Evolutionary conservation across 2,888 invertebrate genomes (phyloP), one percentile per base, ranked within the genome.

Genomic region (Malacosoma neustria): DNA sequence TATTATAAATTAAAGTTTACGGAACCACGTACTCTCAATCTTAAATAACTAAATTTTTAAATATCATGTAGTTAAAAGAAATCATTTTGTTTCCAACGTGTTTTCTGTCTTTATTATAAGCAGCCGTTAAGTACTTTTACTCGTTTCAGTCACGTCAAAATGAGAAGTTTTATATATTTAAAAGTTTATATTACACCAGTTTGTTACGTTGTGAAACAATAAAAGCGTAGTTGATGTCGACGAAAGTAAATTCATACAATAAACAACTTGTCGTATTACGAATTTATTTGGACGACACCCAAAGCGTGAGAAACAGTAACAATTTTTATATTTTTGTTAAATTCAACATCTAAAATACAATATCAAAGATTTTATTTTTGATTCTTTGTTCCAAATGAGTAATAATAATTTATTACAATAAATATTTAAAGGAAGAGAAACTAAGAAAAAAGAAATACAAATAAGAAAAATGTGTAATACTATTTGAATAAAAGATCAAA

Each of bases 31-130:
- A n/a, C n/a, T n/a, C n/a, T n/a, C n/a, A n/a, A n/a, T n/a, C n/a
- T n/a, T n/a, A n/a, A n/a, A n/a, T n/a, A n/a, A n/a, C n/a, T n/a
- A n/a, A n/a, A n/a, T n/a, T n/a, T n/a, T n/a, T n/a, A n/a, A n/a
- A n/a, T n/a, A n/a, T 22, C 9, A 6, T 22, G 3, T 22, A 5
- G 2, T 22, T 22, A 7, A 9, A 22, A 22, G 22, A 22, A 22
- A 22, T 9, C 2, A 22, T 22, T 22, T 22, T 22, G 9, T 22
- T 22, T 48, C 56, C 53, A 52, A 37, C 46, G 45, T 49, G 51
- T 54, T 55, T 60, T 54, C 43, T 49, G 53, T 52, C 29, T 31
- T 22, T 30, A 29, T 3, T 14, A 34, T 36, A n/a, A 33, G n/a
- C 34, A 22, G 29, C 29, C 30, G 36, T 39, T 33, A 29, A 33